A percentile compares a stretch with the other conserved stretches of the same genome.
These are phyloP conservation scores for Lasioglossum baleicum DNA, from an alignment of 1,140 invertebrate genomes.

Conservation along the genomic window DNA sequence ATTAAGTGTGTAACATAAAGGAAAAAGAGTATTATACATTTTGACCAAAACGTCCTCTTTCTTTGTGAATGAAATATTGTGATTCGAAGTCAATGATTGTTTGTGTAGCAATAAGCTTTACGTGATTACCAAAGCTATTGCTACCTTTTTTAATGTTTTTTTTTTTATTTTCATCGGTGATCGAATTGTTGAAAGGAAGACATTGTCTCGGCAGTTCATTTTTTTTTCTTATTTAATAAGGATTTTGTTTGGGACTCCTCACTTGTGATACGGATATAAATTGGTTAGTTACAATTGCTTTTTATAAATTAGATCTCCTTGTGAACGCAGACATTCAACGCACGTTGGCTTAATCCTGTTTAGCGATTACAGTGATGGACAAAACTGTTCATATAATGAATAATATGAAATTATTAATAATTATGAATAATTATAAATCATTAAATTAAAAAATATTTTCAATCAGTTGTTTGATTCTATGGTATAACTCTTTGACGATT, in stretches of 20 bases:
- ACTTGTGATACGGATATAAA: conserved; percentile 11
- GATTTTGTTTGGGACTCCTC: conserved; percentile 7
- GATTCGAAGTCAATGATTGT: neutral
- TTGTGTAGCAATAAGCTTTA: neutral
- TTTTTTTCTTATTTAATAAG: neutral
- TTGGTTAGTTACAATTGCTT: neutral
- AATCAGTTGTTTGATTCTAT: no score
- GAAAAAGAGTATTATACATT: conserved; percentile 10
- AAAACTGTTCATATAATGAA: no score
- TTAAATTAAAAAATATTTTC: no score
- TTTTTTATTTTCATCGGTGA: neutral
- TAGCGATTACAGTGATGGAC: no score
- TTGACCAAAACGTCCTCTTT: conserved; percentile 11
- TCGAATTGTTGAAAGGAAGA: neutral
- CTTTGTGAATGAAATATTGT: conserved; percentile 13
- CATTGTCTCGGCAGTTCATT: neutral
- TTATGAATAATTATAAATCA: no score
- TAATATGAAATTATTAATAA: no score
- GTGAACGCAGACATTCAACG: no score
- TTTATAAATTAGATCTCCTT: neutral
- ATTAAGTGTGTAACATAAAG: neutral
- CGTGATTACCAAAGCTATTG: neutral
- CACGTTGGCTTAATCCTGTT: neutral
- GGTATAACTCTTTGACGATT: no score
- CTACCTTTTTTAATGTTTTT: neutral